These are phyloP conservation scores for Lepisosteus oculatus DNA, from an alignment of 2,113 vertebrate genomes.

Conservation along the genomic window DNA sequence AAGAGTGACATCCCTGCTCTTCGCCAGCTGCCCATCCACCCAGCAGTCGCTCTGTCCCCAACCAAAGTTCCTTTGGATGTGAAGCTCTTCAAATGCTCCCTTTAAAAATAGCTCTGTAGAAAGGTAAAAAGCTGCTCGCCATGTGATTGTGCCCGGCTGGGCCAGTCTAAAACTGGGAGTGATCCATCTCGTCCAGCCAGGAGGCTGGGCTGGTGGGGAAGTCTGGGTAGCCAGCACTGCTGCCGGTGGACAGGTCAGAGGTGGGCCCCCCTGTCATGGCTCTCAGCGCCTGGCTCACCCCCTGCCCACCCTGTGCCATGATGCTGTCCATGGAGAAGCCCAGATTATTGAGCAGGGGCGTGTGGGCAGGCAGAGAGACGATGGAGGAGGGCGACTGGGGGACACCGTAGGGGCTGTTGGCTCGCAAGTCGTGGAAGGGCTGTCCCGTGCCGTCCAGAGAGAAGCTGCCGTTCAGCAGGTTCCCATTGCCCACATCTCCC, in stretches of 20 bases:
- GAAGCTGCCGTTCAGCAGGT: constrained; percentile 84
- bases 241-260: constrained; percentile 96
- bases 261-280: constrained; percentile 90
- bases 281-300: constrained; percentile 86
- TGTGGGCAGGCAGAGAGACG: constrained; percentile 86
- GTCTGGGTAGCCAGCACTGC: constrained; percentile 97
- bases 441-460: constrained; percentile 83
- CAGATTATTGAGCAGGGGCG: constrained; percentile 87
- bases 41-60: no score
- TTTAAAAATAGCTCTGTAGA: no score
- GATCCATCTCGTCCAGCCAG: constrained; percentile 99
- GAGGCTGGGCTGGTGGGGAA: constrained; percentile 97
- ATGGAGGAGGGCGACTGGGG: constrained; percentile 96
- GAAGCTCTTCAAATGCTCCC: no score
- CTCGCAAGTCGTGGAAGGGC: constrained; percentile 87
- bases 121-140: no score
- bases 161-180: constrained; percentile 87
- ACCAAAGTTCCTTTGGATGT: no score
- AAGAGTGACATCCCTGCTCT: no score
- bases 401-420: constrained; percentile 87
- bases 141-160: neutral
- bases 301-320: constrained; percentile 75
- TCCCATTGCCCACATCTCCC: constrained; percentile 76
- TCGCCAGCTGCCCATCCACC: no score
- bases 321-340: constrained; percentile 89